Evolutionary conservation across 2,113 vertebrate species (phyloP), one percentile per base, ranked within the genome.

Genomic region (Spea multiplicata): DNA sequence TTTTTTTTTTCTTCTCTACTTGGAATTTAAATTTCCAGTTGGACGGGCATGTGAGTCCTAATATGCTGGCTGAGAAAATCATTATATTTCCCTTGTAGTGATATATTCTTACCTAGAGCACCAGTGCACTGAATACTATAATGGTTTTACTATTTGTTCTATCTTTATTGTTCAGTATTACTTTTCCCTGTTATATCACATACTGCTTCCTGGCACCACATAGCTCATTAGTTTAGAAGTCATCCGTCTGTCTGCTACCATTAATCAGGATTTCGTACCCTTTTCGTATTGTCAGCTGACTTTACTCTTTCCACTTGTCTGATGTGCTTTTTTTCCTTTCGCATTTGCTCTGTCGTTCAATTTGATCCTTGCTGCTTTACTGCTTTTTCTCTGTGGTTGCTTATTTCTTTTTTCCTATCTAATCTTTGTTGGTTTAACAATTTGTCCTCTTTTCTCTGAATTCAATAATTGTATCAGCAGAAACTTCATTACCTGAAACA

Each of bases 321-420:
- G 10, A 17, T 61, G 59, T 74, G 72, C 59, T 64, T 13, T 45
- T 16, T 64, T 30, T 7, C 46, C 14, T 8, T 53, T 52, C 49
- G 14, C 59, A 48, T 64, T 64, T 48, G n/a, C n/a, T 64, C 46
- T 64, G 46, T 6, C 57, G 59, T 74, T 64, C 46, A 17, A 64
- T 74, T 64, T 74, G 72, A 74, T 62, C n/a, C 14, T 61, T 61
- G 71, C 71, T 61, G 46, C 64, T 74, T 74, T 49, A 74, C 59
- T 74, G 64, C 59, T 74, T 17, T 47, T 61, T 12, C 8, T 74
- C 45, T 64, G 59, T 30, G 13, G 49, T 71, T 71, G n/a, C 47
- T 61, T 73, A 6, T 8, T 61, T 52, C 6, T 73, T 73, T 74
- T 74, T 16, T 71, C 44, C 59, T 49, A 45, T 9, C 57, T 61